Base-by-base conservation (phyloP, 2,888 invertebrate species). In the Periphyllus acericola region DNA sequence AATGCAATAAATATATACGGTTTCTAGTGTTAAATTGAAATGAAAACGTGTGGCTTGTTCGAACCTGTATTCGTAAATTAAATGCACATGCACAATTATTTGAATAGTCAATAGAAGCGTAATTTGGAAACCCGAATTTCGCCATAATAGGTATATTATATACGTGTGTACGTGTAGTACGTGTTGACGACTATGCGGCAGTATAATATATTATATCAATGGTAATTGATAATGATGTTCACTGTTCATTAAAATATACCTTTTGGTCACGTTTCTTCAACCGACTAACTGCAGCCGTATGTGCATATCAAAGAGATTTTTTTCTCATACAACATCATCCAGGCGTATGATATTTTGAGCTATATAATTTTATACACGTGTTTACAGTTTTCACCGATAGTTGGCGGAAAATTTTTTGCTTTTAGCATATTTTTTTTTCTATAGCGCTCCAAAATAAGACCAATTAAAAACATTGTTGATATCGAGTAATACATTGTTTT, bases 201-300 rank as follows among this genome's bases (percentile, higher is more conserved):
- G 29, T 78, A 52, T 78, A 78, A 29, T 52, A 29, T 52, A 78
- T 74, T 34, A 40, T 32, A 78, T 78, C 52, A 32, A 78, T 8
- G 78, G 52, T 55, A 78, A 55, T 78, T 78, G 32, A 52, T 78
- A 52, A 78, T 32, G 32, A 78, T 78, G 32, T 55, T 52, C 46
- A 29, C 3, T 36, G 52, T 78, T n/a, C n/a, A n/a, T n/a, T n/a
- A 78, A 78, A 78, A 55, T 78, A 75, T 32, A 32, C 52, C 52
- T 78, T 46, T 78, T 78, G 46, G 78, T 52, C 32, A 52, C 46
- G 78, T 52, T 32, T 21, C 32, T 21, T 11, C 29, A 32, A 78
- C 40, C 46, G 46, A 76, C n/a, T 76, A n/a, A 46, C 46, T 46
- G 46, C 46, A 46, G 76, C 19, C 76, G 46, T 40, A 46, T 46